phyloP scores from a whole-genome alignment of 2,113 vertebrate species.

The Epinephelus lanceolatus region DNA sequence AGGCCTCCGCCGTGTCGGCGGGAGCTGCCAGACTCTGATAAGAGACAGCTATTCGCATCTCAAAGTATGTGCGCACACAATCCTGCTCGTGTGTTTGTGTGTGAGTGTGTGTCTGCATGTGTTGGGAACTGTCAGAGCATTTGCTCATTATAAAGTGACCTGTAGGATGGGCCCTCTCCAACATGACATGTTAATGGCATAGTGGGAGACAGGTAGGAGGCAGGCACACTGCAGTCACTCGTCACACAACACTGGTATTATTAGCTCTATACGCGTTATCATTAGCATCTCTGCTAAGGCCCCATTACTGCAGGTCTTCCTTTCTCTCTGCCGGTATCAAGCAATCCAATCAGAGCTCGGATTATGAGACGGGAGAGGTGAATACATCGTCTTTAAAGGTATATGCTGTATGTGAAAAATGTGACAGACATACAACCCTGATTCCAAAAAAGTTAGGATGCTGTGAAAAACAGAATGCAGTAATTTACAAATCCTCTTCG shows the following conservation, averaged over 20 bases:
- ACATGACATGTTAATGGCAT: conserved; percentile 91
- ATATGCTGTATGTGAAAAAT: neutral
- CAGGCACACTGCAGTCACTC: conserved; percentile 83
- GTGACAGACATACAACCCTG: neutral
- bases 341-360: conserved; percentile 9
- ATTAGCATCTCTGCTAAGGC: conserved; percentile 46
- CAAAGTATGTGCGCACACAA: conserved; percentile 72
- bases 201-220: conserved; percentile 91
- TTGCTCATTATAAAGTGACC: conserved; percentile 96
- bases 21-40: conserved; percentile 91
- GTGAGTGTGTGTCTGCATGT: conserved; percentile 35
- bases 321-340: conserved; percentile 85
- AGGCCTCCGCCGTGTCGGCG: conserved; percentile 83
- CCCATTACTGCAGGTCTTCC: conserved; percentile 54
- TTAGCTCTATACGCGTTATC: conserved; percentile 48
- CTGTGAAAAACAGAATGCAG: no score
- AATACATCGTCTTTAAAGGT: neutral
- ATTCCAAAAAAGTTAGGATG: no score
- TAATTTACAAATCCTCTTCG: no score
- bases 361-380: conserved; percentile 5
- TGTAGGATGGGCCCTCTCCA: conserved; percentile 86
- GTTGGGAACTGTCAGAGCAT: conserved; percentile 87
- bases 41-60: conserved; percentile 87
- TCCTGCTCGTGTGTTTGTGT: conserved; percentile 43
- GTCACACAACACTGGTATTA: conserved; percentile 53